Evolutionary conservation across 2,113 vertebrate species (phyloP).

Genomic region (Nipponia nippon): DNA sequence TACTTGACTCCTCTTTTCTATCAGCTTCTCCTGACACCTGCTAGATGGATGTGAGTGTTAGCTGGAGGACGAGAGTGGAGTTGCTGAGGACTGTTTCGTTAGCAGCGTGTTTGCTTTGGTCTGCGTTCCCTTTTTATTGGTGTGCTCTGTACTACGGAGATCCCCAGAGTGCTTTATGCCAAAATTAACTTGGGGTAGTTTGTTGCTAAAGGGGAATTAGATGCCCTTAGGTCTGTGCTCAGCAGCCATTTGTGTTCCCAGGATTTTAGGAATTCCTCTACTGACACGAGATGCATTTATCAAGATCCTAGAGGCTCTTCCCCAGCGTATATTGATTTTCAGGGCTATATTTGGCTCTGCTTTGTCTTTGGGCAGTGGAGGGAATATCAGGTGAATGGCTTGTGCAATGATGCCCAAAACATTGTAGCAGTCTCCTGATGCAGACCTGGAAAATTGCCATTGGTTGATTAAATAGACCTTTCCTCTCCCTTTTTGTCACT

Average conservation of each 20-base stretch:
- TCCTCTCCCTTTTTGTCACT: neutral
- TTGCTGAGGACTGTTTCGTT: neutral
- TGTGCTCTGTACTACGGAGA: neutral
- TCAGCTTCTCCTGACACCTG: neutral
- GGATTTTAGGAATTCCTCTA: neutral
- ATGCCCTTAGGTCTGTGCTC: neutral
- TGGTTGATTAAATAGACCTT: neutral
- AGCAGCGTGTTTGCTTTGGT: neutral
- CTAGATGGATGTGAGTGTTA: neutral
- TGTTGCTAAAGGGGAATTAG: neutral
- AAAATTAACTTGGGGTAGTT: neutral
- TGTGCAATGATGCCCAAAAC: neutral
- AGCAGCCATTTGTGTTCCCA: neutral
- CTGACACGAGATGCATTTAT: neutral
- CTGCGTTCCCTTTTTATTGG: neutral
- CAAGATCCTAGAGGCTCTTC: neutral
- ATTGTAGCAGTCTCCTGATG: neutral
- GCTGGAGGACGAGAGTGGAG: neutral
- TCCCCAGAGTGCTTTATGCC: neutral
- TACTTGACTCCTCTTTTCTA: rapidly evolving
- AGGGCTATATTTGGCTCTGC: constrained; percentile 10
- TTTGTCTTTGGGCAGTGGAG: neutral
- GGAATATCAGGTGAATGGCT: neutral
- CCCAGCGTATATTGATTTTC: neutral
- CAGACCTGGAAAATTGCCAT: neutral